A percentile compares a stretch with the other conserved stretches of the same genome.
Evolutionary conservation across 1,140 invertebrate genomes (phyloP).

Genomic region (Camponotus pennsylvanicus): DNA sequence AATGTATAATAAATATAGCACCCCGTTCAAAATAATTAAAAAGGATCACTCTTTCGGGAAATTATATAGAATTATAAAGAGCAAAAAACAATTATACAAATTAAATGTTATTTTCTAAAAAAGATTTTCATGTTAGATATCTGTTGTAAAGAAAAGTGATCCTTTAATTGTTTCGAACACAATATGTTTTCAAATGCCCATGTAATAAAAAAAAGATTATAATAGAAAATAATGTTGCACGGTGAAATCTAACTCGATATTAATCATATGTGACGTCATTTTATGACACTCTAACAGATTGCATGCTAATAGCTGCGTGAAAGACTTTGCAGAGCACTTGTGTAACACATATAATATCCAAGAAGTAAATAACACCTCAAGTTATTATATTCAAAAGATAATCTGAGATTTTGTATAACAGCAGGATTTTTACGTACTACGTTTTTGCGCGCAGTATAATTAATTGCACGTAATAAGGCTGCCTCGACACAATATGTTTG

Average conservation of each 20-base stretch:
- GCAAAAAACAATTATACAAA: not conserved
- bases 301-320: conserved; percentile 12
- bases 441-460: not conserved
- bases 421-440: not conserved
- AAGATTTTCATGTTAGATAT: not conserved
- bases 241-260: conserved; percentile 7
- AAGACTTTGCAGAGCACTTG: conserved; percentile 1
- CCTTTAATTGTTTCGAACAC: not conserved
- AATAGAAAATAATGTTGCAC: not conserved
- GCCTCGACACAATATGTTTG: not conserved
- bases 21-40: not conserved
- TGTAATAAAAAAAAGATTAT: conserved; percentile 13
- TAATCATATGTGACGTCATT: conserved; percentile 5
- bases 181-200: not conserved
- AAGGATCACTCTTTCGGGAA: not conserved
- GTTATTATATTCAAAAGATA: conserved; percentile 1
- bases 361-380: conserved; percentile 28
- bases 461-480: conserved; percentile 20
- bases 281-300: conserved; percentile 23
- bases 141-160: not conserved
- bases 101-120: not conserved
- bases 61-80: not conserved
- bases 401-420: conserved; percentile 9
- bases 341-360: not conserved
- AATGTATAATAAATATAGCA: conserved; percentile 12